phyloP scores from a whole-genome alignment of 2,888 invertebrate species.

The Cyclophora albipunctata region DNA sequence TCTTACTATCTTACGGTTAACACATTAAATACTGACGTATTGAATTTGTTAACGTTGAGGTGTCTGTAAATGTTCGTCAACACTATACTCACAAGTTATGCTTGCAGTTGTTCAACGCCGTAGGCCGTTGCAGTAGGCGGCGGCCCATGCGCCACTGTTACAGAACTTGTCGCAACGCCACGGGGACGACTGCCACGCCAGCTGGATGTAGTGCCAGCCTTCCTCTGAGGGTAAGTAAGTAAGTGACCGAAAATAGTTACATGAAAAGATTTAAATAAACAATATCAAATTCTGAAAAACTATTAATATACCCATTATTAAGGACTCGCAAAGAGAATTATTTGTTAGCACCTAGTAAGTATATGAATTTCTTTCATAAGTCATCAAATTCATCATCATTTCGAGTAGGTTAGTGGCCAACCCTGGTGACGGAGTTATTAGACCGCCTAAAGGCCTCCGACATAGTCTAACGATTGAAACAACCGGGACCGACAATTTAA shows the following conservation, averaged over 20 bases:
- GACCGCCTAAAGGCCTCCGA: too few species aligned
- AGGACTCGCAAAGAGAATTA: too few species aligned
- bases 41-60: background rate
- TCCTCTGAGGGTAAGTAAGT: background rate
- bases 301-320: background rate
- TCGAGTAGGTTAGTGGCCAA: too few species aligned
- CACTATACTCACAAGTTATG: conserved; percentile 41
- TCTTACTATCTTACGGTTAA: too few species aligned
- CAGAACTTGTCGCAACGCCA: conserved; percentile 25
- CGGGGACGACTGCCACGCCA: conserved; percentile 26
- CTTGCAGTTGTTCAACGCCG: conserved; percentile 18
- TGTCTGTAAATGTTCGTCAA: background rate
- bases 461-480: too few species aligned
- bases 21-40: too few species aligned
- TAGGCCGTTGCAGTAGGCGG: conserved; percentile 47
- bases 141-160: conserved; percentile 5
- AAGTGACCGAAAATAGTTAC: too few species aligned
- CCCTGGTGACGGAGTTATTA: too few species aligned
- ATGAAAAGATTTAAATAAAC: background rate
- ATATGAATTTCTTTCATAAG: too few species aligned
- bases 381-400: too few species aligned
- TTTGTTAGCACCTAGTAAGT: too few species aligned
- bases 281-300: background rate
- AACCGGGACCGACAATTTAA: too few species aligned
- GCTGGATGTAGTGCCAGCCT: conserved; percentile 27